Percentiles rank a stretch among this genome's conserved stretches.
Conservation (phyloP, 2,888 invertebrate genomes). For the Oxytorus armatus region DNA sequence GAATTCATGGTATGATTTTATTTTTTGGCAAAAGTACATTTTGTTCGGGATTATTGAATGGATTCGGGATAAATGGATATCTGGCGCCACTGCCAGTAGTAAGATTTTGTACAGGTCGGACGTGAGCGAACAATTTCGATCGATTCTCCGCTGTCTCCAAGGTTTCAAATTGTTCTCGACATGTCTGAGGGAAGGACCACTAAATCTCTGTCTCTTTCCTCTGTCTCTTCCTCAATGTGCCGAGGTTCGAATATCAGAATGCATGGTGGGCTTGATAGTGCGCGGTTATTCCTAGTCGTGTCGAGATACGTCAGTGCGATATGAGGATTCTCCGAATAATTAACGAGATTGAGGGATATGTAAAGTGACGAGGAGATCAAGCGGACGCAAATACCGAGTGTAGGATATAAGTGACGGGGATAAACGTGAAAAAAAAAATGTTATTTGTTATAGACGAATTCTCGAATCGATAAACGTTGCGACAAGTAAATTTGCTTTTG, state of each 20-base stretch:
- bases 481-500: too few species aligned
- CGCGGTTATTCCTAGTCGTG: background rate
- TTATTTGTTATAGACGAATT: too few species aligned
- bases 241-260: background rate
- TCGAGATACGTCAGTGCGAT: slow-evolving; percentile 5
- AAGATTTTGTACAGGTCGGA: slow-evolving; percentile 7
- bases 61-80: background rate
- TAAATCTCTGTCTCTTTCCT: background rate
- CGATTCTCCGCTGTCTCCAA: background rate
- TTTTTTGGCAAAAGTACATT: background rate
- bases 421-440: background rate
- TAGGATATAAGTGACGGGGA: background rate
- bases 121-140: background rate
- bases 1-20: too few species aligned
- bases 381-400: background rate
- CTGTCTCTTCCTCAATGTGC: background rate
- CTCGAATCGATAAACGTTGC: too few species aligned
- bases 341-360: background rate
- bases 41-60: background rate
- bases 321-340: slow-evolving; percentile 8
- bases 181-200: background rate
- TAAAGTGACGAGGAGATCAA: background rate
- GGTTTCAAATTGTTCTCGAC: slow-evolving; percentile 32
- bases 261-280: background rate
- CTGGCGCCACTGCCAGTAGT: slow-evolving; percentile 6